Evolutionary conservation across 2,113 vertebrate species (phyloP).

Genomic region (Chamaea fasciata): DNA sequence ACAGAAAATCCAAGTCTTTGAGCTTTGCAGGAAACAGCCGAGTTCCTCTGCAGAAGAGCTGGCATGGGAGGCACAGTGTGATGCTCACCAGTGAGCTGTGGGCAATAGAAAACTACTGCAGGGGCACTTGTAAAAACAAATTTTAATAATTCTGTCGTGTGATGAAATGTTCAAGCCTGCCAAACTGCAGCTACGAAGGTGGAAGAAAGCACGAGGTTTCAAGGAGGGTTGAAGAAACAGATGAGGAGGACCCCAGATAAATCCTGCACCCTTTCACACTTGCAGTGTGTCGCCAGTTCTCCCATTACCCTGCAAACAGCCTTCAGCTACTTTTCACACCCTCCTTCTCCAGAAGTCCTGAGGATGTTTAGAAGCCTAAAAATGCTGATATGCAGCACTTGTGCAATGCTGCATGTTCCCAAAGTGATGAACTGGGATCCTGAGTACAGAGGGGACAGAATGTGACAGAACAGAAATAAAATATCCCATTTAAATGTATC

Average conservation of each 20-base stretch:
- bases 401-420: not conserved
- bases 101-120: not conserved
- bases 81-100: not conserved
- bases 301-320: not conserved
- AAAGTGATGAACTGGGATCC: not conserved
- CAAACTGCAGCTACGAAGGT: no score
- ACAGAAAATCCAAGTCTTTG: not conserved
- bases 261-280: not conserved
- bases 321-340: not conserved
- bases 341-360: not conserved
- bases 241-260: not conserved
- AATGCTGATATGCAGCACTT: not conserved
- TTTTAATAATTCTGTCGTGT: not conserved
- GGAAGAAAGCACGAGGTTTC: not conserved
- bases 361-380: not conserved
- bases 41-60: not conserved
- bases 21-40: not conserved
- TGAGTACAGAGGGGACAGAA: not conserved
- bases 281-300: not conserved
- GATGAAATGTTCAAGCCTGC: not conserved
- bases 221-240: not conserved
- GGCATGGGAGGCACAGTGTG: not conserved
- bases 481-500: not conserved
- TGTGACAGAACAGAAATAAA: not conserved
- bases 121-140: not conserved